These are phyloP conservation scores for Chrosomus eos DNA, from an alignment of 2,797 vertebrate genomes.

Conservation along the genomic window DNA sequence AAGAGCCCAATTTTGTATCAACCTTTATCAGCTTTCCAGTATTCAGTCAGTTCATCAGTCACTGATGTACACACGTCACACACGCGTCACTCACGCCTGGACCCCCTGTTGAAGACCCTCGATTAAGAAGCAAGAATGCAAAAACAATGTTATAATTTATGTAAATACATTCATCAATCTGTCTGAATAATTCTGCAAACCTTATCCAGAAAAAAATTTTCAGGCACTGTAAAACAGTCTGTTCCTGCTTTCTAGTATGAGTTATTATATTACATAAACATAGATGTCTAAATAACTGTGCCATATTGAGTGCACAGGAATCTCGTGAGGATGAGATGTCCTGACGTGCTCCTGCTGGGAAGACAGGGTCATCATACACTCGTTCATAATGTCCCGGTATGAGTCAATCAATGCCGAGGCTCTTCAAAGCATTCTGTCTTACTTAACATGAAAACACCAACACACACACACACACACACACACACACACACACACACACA, in stretches of 20 bases:
- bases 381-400: constrained; percentile 9
- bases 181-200: not conserved
- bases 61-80: not conserved
- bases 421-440: constrained; percentile 55
- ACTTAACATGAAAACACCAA: constrained; percentile 23
- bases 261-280: constrained; percentile 32
- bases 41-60: not conserved
- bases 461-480: constrained; percentile 26
- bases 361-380: constrained; percentile 2
- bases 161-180: not conserved
- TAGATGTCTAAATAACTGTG: constrained; percentile 26
- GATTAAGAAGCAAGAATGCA: not conserved
- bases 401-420: constrained; percentile 26
- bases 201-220: not conserved
- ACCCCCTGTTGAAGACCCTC: not conserved
- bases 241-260: constrained; percentile 8
- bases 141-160: not conserved
- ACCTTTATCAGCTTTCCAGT: not conserved
- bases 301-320: constrained; percentile 46
- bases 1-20: not conserved
- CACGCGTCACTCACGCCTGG: too few species aligned
- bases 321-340: constrained; percentile 49
- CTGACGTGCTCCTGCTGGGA: constrained; percentile 47
- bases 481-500: not conserved
- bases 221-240: not conserved